Conservation (phyloP, 2,888 invertebrate species). For the Lithophane ornitopus region DNA sequence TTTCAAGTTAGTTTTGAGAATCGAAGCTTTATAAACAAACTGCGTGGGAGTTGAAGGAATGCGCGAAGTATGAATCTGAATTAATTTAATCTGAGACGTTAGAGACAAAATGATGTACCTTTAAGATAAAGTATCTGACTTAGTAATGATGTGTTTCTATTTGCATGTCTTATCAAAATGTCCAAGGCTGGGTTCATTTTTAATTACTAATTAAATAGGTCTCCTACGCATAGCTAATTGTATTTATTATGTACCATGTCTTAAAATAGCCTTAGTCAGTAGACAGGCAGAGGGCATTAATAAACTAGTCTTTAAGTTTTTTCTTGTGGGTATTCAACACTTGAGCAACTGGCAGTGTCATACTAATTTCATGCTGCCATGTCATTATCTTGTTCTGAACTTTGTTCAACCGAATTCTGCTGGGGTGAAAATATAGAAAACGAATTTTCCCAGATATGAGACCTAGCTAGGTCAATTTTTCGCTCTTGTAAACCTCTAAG, state of each 20-base stretch:
- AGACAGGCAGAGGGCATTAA: constrained; percentile 12
- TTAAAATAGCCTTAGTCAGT: constrained; percentile 37
- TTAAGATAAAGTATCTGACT: neutral
- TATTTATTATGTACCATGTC: constrained; percentile 23
- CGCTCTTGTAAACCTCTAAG: no score
- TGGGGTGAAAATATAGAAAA: no score
- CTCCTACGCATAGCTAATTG: constrained; percentile 3
- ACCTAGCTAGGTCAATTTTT: no score
- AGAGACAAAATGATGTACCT: neutral
- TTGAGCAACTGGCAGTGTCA: neutral
- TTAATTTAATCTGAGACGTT: constrained; percentile 21
- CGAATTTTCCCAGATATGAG: no score
- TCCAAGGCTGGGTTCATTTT: constrained; percentile 29
- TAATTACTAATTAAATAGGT: constrained; percentile 10
- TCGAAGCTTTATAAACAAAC: constrained; percentile 33
- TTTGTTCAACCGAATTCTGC: no score
- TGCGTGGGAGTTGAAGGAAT: constrained; percentile 57
- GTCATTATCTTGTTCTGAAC: no score
- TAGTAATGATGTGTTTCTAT: constrained; percentile 16
- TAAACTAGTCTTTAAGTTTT: constrained; percentile 24
- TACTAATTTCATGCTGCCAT: no score
- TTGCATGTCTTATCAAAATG: constrained; percentile 45
- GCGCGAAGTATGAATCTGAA: constrained; percentile 28
- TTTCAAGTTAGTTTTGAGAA: constrained; percentile 61
- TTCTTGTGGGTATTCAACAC: neutral